Conservation (phyloP, 1,140 invertebrate genomes). For the Berghia stephanieae region DNA sequence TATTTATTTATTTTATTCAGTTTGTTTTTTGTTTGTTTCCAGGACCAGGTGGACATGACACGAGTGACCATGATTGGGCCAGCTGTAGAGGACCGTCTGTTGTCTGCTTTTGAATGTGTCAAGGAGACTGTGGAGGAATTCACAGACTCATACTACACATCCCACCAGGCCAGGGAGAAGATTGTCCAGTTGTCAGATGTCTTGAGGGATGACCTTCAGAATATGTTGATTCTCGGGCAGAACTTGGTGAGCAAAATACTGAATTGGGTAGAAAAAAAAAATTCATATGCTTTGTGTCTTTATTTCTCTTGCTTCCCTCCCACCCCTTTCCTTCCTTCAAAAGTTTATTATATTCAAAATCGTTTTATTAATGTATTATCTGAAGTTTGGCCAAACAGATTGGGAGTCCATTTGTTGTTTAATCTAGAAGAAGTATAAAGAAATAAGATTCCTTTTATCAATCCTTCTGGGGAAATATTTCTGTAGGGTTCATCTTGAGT, state of each 20-base stretch:
- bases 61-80: slow-evolving; percentile 74
- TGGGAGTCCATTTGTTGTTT: too few species aligned
- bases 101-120: slow-evolving; percentile 85
- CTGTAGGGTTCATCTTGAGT: too few species aligned
- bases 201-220: slow-evolving; percentile 52
- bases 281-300: too few species aligned
- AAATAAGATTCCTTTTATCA: too few species aligned
- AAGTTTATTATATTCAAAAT: too few species aligned
- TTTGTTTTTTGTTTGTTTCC: slow-evolving; percentile 34
- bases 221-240: slow-evolving; percentile 82
- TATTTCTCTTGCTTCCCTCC: too few species aligned
- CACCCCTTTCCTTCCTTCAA: too few species aligned
- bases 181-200: slow-evolving; percentile 87
- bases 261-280: too few species aligned
- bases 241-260: slow-evolving; percentile 87
- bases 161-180: slow-evolving; percentile 94
- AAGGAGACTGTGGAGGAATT: slow-evolving; percentile 98
- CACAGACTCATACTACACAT: slow-evolving; percentile 98
- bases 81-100: slow-evolving; percentile 73
- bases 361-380: background rate
- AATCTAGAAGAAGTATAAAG: too few species aligned
- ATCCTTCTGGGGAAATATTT: too few species aligned
- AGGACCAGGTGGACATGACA: slow-evolving; percentile 84
- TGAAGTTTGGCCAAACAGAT: too few species aligned
- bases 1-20: too few species aligned